phyloP scores from a whole-genome alignment of 2,113 vertebrate species.

The Mystacornis crossleyi region DNA sequence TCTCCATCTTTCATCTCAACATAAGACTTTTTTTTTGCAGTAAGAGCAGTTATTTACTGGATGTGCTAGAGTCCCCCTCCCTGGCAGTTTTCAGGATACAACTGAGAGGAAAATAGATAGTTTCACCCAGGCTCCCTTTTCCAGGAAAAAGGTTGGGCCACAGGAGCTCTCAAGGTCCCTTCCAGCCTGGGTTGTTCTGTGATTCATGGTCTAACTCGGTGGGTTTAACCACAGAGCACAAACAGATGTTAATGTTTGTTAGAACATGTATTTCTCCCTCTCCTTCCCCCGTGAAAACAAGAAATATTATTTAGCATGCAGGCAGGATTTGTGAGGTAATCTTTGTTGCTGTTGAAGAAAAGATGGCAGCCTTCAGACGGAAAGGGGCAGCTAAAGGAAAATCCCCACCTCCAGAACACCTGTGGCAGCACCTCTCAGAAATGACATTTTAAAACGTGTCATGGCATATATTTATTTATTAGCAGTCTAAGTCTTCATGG shows the following conservation, averaged over 20 bases:
- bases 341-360: neutral
- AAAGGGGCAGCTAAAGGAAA: neutral
- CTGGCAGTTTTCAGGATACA: neutral
- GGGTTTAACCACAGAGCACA: neutral
- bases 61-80: rapidly evolving
- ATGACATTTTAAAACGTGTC: neutral
- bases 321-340: neutral
- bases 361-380: neutral
- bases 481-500: neutral
- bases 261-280: neutral
- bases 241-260: neutral
- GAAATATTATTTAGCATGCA: neutral
- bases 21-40: neutral
- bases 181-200: neutral
- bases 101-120: neutral
- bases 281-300: neutral
- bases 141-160: neutral
- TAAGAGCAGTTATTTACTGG: neutral
- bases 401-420: neutral
- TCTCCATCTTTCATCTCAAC: neutral
- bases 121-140: neutral
- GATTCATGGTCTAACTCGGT: neutral
- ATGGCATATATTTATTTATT: neutral
- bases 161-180: rapidly evolving
- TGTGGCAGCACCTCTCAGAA: neutral